Evolutionary conservation across 2,797 vertebrate genomes (phyloP), one percentile per base, ranked within the genome.

Genomic region (Hoplostethus mediterraneus): DNA sequence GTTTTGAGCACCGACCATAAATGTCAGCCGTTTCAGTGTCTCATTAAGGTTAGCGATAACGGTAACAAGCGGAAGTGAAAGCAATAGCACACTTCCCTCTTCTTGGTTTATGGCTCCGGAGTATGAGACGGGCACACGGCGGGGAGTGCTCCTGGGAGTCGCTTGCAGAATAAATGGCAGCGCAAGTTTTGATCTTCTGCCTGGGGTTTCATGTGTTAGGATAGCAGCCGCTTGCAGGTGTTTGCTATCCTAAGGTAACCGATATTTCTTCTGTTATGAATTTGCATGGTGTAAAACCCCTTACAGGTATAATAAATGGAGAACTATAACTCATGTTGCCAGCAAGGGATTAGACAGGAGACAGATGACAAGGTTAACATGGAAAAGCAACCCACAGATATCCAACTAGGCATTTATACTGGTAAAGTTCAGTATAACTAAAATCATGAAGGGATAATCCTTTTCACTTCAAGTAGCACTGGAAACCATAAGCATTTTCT

Each of bases 211-310:
- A 21, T 77, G 40, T 64, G 55, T 58, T 33, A 55, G 60, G 71
- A 48, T 81, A 56, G 75, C 81, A 84, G 83, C 81, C 63, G 67
- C 83, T 61, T 71, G 69, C 70, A 77, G 85, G 76, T 76, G 12
- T 59, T 54, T 52, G 44, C 48, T n/a, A 33, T 36, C 21, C 21
- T 21, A 21, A 44, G 64, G n/a, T 65, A 70, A 49, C n/a, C 45
- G 16, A 3, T 33, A 10, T 44, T 44, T 30, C 33, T 48, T 56
- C 36, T 31, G 51, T 52, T 52, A 2, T 58, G 56, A 45, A 48
- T 30, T 67, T 14, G 47, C 38, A 63, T 33, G 12, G 4, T 17
- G 72, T 45, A 48, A 54, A 55, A 58, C 48, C 3, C 1, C 2
- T 49, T 53, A 47, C 0, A 42, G 13, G 14, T 16, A 44, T 10